Percentiles rank a stretch among this genome's conserved stretches.
These are phyloP conservation scores for Apistogramma diplotaenia DNA, from an alignment of 2,113 vertebrate genomes.

Conservation along the genomic window DNA sequence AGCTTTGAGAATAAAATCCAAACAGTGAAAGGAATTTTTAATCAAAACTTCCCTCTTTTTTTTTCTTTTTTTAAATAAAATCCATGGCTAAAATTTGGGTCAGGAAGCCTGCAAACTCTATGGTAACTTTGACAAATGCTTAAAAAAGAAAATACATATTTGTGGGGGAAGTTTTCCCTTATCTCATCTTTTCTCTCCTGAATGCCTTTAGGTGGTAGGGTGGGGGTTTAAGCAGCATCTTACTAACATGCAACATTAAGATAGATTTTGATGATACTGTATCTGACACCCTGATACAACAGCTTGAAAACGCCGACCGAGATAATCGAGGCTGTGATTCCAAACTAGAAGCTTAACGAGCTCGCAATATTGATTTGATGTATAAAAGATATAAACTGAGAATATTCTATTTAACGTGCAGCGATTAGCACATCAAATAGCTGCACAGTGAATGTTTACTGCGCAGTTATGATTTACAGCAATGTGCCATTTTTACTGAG, in stretches of 20 bases:
- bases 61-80: too few relatives aligned
- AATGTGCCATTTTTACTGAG: background rate
- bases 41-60: background rate
- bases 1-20: background rate
- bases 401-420: background rate
- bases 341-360: background rate
- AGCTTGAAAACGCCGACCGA: background rate
- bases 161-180: background rate
- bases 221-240: background rate
- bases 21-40: background rate
- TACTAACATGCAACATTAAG: too few relatives aligned
- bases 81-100: background rate
- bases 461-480: background rate
- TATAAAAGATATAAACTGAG: background rate
- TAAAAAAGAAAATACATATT: background rate
- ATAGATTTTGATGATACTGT: background rate
- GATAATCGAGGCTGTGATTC: background rate
- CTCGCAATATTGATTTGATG: background rate
- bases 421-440: background rate
- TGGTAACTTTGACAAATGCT: background rate
- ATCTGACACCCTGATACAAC: background rate
- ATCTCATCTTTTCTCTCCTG: background rate
- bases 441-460: background rate
- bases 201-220: background rate
- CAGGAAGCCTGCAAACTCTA: background rate